Evolutionary conservation across 2,888 invertebrate species (phyloP).

Genomic region (Dysmachus trigonus): DNA sequence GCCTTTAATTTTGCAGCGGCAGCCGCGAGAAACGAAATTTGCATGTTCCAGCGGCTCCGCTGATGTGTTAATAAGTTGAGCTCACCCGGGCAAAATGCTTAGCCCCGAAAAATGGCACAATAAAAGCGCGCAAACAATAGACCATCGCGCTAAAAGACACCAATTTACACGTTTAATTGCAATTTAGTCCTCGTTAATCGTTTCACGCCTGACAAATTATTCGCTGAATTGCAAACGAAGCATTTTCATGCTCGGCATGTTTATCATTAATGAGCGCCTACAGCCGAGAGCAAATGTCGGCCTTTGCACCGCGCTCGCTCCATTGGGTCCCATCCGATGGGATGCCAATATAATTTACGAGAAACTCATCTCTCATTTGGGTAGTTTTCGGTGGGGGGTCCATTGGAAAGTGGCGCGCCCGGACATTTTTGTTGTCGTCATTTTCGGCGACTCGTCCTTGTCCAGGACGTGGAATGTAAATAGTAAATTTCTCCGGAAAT

Average conservation of each 20-base stretch:
- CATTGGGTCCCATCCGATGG: neutral
- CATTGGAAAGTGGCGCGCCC: neutral
- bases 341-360: neutral
- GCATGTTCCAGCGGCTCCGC: neutral
- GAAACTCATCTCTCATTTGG: neutral
- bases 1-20: neutral
- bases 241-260: slow-evolving; percentile 17
- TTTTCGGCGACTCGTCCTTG: neutral
- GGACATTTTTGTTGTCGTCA: neutral
- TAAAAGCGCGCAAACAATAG: neutral
- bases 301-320: neutral
- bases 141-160: neutral
- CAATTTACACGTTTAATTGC: slow-evolving; percentile 21
- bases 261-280: slow-evolving; percentile 18
- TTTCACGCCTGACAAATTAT: slow-evolving; percentile 28
- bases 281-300: neutral
- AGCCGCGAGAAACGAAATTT: neutral
- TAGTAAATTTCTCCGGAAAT: neutral
- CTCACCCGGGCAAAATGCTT: neutral
- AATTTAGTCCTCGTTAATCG: slow-evolving; percentile 15
- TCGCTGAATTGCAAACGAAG: slow-evolving; percentile 8
- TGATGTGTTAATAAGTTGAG: slow-evolving; percentile 11
- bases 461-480: neutral
- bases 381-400: neutral
- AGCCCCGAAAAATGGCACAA: slow-evolving; percentile 8